phyloP scores from a whole-genome alignment of 2,888 invertebrate species.

The Oeneis ivallda region DNA sequence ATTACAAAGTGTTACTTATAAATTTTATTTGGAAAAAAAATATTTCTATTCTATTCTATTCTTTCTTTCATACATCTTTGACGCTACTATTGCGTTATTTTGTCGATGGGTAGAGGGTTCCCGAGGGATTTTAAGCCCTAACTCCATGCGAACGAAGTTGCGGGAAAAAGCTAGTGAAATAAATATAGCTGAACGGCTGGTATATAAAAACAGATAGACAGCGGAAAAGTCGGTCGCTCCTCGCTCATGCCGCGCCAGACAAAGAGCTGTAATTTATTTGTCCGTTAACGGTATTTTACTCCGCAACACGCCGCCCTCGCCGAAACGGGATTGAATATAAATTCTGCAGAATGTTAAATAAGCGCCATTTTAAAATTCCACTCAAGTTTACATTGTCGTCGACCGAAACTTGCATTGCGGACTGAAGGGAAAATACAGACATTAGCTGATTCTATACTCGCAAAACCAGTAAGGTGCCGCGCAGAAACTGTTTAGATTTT shows the following conservation, averaged over 20 bases:
- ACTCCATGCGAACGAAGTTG: too few species aligned
- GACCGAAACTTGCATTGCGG: background rate
- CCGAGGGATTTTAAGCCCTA: too few species aligned
- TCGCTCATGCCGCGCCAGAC: background rate
- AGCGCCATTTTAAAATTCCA: conserved; percentile 29
- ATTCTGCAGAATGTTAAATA: conserved; percentile 32
- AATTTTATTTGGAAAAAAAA: too few species aligned
- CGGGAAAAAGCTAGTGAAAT: too few species aligned
- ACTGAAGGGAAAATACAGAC: background rate
- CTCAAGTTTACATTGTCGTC: conserved; percentile 26
- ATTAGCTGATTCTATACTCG: too few species aligned
- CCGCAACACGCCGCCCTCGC: conserved; percentile 5
- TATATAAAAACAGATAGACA: background rate
- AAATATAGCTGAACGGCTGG: background rate
- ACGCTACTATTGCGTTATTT: too few species aligned
- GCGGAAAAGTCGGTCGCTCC: background rate
- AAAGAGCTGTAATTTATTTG: conserved; percentile 5
- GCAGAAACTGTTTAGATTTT: too few species aligned
- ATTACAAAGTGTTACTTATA: too few species aligned
- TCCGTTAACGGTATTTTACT: conserved; percentile 6
- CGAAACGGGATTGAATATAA: conserved; percentile 30
- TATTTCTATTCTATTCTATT: too few species aligned
- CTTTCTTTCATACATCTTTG: too few species aligned
- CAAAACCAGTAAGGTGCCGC: too few species aligned
- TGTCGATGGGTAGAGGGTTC: too few species aligned